A percentile compares a stretch with the other conserved stretches of the same genome.
These are phyloP conservation scores for Melanchra persicariae DNA, from an alignment of 2,888 invertebrate genomes.

Conservation along the genomic window DNA sequence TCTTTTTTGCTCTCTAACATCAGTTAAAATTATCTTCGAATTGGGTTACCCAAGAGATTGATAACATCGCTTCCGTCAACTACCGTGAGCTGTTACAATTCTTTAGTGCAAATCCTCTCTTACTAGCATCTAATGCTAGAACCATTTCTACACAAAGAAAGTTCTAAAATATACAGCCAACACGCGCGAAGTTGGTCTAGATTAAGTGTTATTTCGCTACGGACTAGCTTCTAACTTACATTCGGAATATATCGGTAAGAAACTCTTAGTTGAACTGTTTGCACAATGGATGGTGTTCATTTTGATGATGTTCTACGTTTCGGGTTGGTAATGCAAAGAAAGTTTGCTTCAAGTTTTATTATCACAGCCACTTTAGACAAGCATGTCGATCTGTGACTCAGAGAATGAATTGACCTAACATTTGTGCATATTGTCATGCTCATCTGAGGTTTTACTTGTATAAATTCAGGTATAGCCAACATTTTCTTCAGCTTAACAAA, in stretches of 20 bases:
- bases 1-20: background rate
- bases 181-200: constrained; percentile 68
- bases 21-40: background rate
- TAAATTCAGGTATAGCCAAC: background rate
- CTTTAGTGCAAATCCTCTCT: constrained; percentile 56
- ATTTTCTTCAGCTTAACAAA: background rate
- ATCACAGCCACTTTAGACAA: background rate
- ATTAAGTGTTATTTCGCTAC: constrained; percentile 71
- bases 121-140: constrained; percentile 54
- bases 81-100: constrained; percentile 30
- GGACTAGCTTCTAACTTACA: constrained; percentile 67
- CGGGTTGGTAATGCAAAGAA: constrained; percentile 18
- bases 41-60: constrained; percentile 2
- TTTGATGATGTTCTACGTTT: constrained; percentile 47
- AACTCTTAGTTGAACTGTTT: constrained; percentile 53
- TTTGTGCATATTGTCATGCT: background rate
- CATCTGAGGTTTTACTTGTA: background rate
- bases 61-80: constrained; percentile 16
- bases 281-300: constrained; percentile 48
- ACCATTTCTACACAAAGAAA: constrained; percentile 65
- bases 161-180: constrained; percentile 68
- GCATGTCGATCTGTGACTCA: background rate
- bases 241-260: constrained; percentile 67
- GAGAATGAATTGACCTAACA: background rate
- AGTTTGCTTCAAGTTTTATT: constrained; percentile 19